Conservation (phyloP, 2,888 invertebrate species). For the Stenolophus ochropezus region DNA sequence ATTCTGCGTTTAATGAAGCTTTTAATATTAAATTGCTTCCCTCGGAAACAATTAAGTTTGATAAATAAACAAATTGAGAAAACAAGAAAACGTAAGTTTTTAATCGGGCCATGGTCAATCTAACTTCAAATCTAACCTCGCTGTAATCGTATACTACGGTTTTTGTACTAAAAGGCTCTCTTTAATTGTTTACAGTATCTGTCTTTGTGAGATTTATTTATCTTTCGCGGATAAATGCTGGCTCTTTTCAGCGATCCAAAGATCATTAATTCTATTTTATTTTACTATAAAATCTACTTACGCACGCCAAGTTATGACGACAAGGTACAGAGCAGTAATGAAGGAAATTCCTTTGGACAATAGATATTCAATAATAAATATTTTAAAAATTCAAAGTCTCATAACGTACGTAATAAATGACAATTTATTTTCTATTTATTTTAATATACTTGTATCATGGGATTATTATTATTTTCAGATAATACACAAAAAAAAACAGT, state of each 20-base stretch:
- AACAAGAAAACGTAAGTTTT: background rate
- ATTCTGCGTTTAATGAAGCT: background rate
- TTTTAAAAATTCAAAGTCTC: no score
- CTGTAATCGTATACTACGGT: background rate
- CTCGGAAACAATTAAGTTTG: slow-evolving; percentile 4
- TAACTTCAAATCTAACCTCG: background rate
- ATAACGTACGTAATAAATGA: no score
- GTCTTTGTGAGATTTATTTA: slow-evolving; percentile 47
- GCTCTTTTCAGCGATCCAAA: slow-evolving; percentile 23
- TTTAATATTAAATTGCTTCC: slow-evolving; percentile 5
- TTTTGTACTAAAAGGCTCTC: slow-evolving; percentile 24
- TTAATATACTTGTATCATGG: no score
- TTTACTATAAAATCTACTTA: slow-evolving; percentile 29
- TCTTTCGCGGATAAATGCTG: slow-evolving; percentile 20
- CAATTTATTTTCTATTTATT: no score
- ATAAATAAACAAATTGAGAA: slow-evolving; percentile 21
- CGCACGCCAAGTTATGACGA: slow-evolving; percentile 1
- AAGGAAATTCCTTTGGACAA: background rate
- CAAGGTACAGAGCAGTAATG: background rate
- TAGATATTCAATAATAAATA: no score
- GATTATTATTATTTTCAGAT: no score
- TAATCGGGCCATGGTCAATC: background rate
- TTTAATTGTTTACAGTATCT: slow-evolving; percentile 31
- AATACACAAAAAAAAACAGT: no score
- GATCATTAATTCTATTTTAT: slow-evolving; percentile 43